Percentiles rank a stretch among this genome's conserved stretches.
Conservation (phyloP, 2,797 vertebrate genomes). For the Bradypodion pumilum region DNA sequence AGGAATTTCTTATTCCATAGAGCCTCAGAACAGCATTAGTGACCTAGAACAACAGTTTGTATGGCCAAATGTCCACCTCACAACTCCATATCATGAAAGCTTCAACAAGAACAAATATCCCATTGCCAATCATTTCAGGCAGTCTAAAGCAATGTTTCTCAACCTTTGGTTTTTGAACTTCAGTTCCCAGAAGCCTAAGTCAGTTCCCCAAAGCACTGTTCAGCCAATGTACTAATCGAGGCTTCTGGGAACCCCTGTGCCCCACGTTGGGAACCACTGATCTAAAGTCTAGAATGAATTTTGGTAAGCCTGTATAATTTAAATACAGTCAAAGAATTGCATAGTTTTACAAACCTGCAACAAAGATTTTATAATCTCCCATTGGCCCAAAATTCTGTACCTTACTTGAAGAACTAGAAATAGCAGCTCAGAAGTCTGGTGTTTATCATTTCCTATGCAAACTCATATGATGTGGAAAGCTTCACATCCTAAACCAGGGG, state of each 20-base stretch:
- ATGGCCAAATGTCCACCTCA: neutral
- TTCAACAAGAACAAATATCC: neutral
- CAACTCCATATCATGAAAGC: neutral
- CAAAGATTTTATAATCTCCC: neutral
- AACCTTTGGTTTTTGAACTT: too few species aligned
- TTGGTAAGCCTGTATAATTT: neutral
- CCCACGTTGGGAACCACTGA: too few species aligned
- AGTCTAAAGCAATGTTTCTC: too few species aligned
- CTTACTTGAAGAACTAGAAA: constrained; percentile 1
- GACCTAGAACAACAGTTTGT: neutral
- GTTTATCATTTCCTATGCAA: neutral
- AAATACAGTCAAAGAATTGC: neutral
- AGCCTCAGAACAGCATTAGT: neutral
- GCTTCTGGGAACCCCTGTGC: too few species aligned
- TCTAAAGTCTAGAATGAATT: neutral
- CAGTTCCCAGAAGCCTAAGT: too few species aligned
- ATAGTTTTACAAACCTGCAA: neutral
- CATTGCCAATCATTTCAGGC: neutral
- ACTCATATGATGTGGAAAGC: neutral
- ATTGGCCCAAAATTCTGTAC: neutral
- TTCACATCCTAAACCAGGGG: neutral
- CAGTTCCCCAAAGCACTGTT: too few species aligned
- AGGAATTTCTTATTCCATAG: neutral
- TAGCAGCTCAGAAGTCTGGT: neutral
- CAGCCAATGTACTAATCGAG: too few species aligned